A percentile compares a stretch with the other conserved stretches of the same genome.
These are phyloP conservation scores for Drosophila flavopinicola DNA, from an alignment of 2,888 invertebrate species.

Conservation along the genomic window DNA sequence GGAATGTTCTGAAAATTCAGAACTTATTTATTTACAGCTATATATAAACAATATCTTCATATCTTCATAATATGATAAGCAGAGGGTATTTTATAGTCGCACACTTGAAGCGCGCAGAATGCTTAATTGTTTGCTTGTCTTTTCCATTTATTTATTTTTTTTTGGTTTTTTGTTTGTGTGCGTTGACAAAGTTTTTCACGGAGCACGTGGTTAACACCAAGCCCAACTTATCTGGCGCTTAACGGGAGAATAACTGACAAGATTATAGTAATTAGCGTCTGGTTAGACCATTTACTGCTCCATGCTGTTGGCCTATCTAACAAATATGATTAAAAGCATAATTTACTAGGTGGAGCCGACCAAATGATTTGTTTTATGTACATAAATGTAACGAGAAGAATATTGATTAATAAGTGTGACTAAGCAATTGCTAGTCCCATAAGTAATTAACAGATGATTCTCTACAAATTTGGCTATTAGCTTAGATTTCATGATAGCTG, in stretches of 20 bases:
- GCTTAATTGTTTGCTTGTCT: constrained; percentile 30
- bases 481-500: no score
- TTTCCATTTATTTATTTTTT: constrained; percentile 8
- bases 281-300: constrained; percentile 12
- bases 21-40: no score
- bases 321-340: constrained; percentile 40
- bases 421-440: not conserved
- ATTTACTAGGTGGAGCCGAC: constrained; percentile 23
- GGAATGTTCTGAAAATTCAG: no score
- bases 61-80: no score
- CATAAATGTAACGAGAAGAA: constrained; percentile 11
- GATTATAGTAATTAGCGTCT: constrained; percentile 62
- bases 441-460: no score
- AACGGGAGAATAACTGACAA: constrained; percentile 28
- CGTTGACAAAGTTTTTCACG: constrained; percentile 66
- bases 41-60: no score
- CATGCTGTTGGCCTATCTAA: constrained; percentile 14
- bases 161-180: constrained; percentile 10
- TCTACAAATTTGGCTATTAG: no score
- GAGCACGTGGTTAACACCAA: constrained; percentile 53
- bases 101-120: not conserved
- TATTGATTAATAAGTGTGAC: constrained; percentile 14
- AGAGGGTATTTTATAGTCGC: constrained; percentile 16
- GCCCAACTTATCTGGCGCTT: constrained; percentile 36
- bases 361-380: not conserved